phyloP scores from a whole-genome alignment of 2,888 invertebrate species.

The Phoronis australis region DNA sequence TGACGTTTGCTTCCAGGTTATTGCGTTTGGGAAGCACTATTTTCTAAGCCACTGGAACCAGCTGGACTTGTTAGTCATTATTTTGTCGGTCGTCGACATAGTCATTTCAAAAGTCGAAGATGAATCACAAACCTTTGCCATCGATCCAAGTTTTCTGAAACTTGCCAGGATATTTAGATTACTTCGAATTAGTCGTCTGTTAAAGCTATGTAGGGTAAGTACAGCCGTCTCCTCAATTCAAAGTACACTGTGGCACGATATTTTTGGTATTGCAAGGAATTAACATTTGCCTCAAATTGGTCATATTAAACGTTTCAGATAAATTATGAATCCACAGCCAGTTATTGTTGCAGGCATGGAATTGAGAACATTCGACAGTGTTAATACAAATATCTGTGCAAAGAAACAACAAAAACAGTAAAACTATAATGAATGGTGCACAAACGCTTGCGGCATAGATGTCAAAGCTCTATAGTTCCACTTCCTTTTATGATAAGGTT shows the following conservation, averaged over 20 bases:
- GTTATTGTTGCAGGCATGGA: too few relatives aligned
- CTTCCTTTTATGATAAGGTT: too few relatives aligned
- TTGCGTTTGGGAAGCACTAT: constrained; percentile 44
- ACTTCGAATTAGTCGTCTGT: not conserved
- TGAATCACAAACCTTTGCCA: not conserved
- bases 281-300: not conserved
- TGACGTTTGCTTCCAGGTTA: constrained; percentile 28
- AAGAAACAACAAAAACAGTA: too few relatives aligned
- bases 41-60: constrained; percentile 60
- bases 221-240: not conserved
- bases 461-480: too few relatives aligned
- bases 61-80: constrained; percentile 59
- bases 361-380: too few relatives aligned
- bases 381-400: too few relatives aligned
- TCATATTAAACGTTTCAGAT: not conserved
- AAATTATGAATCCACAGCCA: too few relatives aligned
- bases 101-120: constrained; percentile 9
- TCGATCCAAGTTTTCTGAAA: not conserved
- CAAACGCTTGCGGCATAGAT: too few relatives aligned
- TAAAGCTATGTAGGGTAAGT: not conserved
- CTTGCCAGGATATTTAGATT: not conserved
- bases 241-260: not conserved
- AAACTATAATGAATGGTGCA: too few relatives aligned
- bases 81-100: constrained; percentile 57
- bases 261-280: not conserved